A percentile compares a stretch with the other conserved stretches of the same genome.
These are phyloP conservation scores for Cichlasoma orientale DNA, from an alignment of 2,797 vertebrate species.

Conservation along the genomic window DNA sequence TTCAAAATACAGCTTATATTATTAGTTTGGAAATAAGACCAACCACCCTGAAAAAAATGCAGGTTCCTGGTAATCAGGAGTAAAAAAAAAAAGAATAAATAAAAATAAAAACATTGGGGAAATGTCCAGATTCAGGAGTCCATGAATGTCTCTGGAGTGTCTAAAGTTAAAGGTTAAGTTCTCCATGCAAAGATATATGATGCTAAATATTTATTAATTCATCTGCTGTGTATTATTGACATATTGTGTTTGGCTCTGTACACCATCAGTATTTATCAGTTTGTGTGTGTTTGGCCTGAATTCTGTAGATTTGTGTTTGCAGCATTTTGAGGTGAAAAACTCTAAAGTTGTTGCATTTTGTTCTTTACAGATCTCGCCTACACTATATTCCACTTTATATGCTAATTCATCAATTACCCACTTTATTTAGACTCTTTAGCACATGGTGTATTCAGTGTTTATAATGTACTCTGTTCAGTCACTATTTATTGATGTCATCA, in stretches of 20 bases:
- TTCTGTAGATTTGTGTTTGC: background rate
- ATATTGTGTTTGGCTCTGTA: background rate
- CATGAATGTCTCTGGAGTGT: background rate
- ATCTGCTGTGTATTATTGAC: too few relatives aligned
- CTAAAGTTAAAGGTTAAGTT: too few relatives aligned
- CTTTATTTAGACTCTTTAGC: background rate
- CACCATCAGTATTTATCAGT: background rate
- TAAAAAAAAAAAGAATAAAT: background rate
- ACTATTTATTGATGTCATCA: background rate
- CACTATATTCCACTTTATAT: background rate
- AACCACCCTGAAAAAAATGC: too few relatives aligned
- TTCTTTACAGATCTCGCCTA: background rate
- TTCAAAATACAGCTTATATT: background rate
- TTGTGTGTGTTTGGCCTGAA: background rate
- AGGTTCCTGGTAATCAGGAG: background rate
- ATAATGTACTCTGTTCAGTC: too few relatives aligned
- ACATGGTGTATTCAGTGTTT: background rate
- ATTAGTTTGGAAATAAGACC: too few relatives aligned
- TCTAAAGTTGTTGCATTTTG: background rate
- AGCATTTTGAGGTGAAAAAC: background rate
- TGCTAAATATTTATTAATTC: too few relatives aligned
- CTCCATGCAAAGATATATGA: background rate
- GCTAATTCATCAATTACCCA: background rate
- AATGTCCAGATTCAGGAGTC: background rate
- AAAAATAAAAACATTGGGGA: too few relatives aligned